These are phyloP conservation scores for Chaetodon trifasciatus DNA, from an alignment of 2,797 vertebrate genomes.

Conservation along the genomic window DNA sequence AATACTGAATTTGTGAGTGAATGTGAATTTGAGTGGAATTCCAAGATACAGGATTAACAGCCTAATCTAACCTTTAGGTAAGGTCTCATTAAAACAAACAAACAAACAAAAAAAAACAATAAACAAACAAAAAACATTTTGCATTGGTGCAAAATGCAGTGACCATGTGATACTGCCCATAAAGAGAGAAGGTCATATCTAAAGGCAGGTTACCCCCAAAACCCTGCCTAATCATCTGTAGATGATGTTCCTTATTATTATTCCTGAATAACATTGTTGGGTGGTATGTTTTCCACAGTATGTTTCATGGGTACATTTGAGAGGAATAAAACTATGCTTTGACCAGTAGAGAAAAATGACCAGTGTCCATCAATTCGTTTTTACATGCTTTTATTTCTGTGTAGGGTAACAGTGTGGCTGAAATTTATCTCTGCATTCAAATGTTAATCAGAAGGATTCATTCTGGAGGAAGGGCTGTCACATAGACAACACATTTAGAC, in stretches of 20 bases:
- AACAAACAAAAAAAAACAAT: no score
- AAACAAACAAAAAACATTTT: no score
- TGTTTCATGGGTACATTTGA: background rate
- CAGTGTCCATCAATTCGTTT: background rate
- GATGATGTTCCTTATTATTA: no score
- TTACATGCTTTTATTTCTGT: background rate
- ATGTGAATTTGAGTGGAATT: no score
- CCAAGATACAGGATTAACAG: no score
- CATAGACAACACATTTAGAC: no score
- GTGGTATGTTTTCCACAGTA: background rate
- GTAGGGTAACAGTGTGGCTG: background rate
- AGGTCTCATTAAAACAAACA: background rate
- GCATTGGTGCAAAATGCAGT: no score
- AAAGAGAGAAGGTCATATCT: background rate
- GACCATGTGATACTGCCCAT: no score
- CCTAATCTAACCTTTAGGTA: no score
- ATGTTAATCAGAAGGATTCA: no score
- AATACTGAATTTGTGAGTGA: constrained; percentile 16
- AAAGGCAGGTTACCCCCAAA: background rate
- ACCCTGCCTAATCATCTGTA: background rate
- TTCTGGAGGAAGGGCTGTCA: background rate
- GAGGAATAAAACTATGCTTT: no score
- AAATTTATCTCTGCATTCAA: background rate
- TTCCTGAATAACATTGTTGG: no score
- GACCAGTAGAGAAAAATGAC: background rate